Conservation (phyloP, 2,888 invertebrate species). For the Paralinhomoeus sp. region DNA sequence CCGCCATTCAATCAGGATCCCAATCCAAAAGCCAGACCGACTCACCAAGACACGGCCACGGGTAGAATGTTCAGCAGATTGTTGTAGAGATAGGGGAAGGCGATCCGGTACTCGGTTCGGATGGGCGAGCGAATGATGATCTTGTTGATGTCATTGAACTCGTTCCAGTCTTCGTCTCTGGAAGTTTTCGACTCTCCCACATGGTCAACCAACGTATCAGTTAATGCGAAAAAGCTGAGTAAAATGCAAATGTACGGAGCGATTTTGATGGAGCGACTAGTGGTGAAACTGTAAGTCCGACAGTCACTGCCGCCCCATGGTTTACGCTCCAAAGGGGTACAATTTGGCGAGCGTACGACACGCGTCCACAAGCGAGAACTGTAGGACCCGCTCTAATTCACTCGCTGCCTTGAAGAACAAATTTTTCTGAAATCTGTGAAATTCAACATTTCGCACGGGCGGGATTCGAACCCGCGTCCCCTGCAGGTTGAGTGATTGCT, state of each 20-base stretch:
- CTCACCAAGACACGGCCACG: constrained; percentile 91
- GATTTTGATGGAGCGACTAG: not conserved
- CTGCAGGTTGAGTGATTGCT: no score
- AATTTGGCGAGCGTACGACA: no score
- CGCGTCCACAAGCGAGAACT: no score
- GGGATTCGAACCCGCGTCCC: no score
- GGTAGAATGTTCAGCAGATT: constrained; percentile 62
- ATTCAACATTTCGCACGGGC: no score
- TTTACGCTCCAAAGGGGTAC: no score
- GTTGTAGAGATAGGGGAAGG: constrained; percentile 95
- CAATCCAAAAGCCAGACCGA: not conserved
- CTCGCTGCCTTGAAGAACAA: no score
- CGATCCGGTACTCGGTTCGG: constrained; percentile 93
- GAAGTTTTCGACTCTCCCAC: no score
- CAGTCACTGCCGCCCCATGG: no score
- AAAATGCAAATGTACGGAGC: not conserved
- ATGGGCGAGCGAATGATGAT: constrained; percentile 97
- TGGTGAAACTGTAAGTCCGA: not conserved
- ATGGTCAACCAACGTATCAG: not conserved
- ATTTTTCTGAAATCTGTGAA: no score
- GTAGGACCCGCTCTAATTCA: no score
- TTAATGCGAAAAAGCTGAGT: not conserved
- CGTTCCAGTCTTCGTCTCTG: constrained; percentile 99
- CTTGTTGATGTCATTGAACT: constrained; percentile 99
- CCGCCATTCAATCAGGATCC: not conserved